Conservation (phyloP, 2,888 invertebrate genomes). For the Metellina segmentata region DNA sequence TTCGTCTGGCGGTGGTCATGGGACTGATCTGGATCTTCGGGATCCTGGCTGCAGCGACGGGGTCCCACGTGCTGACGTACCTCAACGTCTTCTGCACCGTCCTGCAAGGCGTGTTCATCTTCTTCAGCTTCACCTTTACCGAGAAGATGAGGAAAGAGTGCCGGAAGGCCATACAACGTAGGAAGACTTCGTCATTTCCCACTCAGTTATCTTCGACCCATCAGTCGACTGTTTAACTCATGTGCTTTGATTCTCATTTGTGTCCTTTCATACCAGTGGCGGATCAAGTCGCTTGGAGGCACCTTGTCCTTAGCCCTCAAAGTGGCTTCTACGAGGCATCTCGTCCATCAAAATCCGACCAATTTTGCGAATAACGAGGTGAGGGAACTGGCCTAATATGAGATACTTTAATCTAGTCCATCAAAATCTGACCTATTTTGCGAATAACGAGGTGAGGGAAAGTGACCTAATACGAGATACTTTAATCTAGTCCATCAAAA, state of each 20-base stretch:
- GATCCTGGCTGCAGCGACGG: slow-evolving; percentile 81
- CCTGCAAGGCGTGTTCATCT: slow-evolving; percentile 83
- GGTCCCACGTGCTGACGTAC: slow-evolving; percentile 81
- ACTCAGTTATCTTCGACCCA: slow-evolving; percentile 17
- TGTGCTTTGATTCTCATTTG: neutral
- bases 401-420: too few species aligned
- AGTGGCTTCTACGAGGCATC: too few species aligned
- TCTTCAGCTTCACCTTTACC: slow-evolving; percentile 82
- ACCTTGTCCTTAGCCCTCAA: too few species aligned
- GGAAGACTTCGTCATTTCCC: slow-evolving; percentile 51
- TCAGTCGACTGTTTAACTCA: neutral
- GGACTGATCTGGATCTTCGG: slow-evolving; percentile 83
- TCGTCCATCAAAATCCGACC: too few species aligned
- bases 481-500: too few species aligned
- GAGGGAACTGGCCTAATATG: too few species aligned
- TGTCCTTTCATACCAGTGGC: neutral
- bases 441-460: too few species aligned
- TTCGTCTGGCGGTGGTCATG: slow-evolving; percentile 82
- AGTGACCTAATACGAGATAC: too few species aligned
- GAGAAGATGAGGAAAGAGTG: slow-evolving; percentile 80
- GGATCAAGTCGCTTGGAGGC: neutral
- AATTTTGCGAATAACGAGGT: too few species aligned
- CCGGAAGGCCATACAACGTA: neutral
- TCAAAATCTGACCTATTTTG: too few species aligned
- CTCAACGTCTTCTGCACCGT: slow-evolving; percentile 82